A percentile compares a stretch with the other conserved stretches of the same genome.
phyloP scores from a whole-genome alignment of 35 echinoderm and acorn worm species.

The Amphiura filiformis region DNA sequence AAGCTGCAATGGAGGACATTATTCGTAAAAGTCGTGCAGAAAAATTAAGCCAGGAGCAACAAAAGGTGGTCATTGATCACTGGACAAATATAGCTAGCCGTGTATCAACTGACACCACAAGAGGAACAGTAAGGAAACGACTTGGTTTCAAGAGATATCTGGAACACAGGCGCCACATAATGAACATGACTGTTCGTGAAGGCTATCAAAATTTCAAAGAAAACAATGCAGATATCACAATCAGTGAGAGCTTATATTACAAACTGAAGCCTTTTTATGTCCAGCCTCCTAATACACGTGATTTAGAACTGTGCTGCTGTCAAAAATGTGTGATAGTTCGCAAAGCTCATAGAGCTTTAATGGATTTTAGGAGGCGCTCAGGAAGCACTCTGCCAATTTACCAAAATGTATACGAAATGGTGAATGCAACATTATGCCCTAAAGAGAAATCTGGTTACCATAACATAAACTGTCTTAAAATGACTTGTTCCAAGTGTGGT shows the following conservation, averaged over 20 bases:
- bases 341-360: neutral
- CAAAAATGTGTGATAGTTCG: neutral
- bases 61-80: neutral
- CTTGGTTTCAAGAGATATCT: neutral
- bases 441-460: too few species aligned
- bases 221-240: neutral
- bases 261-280: neutral
- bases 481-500: too few species aligned
- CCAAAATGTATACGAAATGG: too few species aligned
- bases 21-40: neutral
- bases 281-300: neutral
- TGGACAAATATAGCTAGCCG: neutral
- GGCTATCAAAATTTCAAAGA: neutral
- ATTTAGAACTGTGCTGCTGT: neutral
- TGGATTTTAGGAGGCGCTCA: neutral
- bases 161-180: neutral
- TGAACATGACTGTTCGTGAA: neutral
- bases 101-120: too few species aligned
- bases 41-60: neutral
- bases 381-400: neutral
- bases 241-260: neutral
- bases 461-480: too few species aligned
- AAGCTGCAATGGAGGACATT: conserved; percentile 2
- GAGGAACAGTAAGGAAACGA: neutral
- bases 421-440: too few species aligned